Conservation (phyloP, 2,888 invertebrate species). For the Petrolisthes manimaculis region DNA sequence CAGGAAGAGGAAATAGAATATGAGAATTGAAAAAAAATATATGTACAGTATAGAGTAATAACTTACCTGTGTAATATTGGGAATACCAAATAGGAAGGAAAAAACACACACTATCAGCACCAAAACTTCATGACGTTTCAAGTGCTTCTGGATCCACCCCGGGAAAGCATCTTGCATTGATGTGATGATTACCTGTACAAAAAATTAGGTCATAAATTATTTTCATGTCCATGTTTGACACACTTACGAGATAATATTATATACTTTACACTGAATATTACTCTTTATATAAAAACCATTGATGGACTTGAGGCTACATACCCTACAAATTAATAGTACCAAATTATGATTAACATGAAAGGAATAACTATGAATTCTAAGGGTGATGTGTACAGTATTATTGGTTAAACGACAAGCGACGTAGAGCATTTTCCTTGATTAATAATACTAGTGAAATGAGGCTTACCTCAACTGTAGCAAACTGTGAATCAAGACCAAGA, state of each 20-base stretch:
- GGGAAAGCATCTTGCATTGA: conserved; percentile 94
- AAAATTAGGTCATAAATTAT: background rate
- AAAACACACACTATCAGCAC: conserved; percentile 86
- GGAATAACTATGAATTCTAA: no score
- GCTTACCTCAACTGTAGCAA: conserved; percentile 89
- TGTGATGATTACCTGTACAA: conserved; percentile 78
- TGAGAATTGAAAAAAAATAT: no score
- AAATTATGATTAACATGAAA: no score
- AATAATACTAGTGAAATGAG: no score
- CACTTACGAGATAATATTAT: background rate
- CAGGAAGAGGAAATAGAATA: no score
- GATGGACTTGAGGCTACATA: no score
- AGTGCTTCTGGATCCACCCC: conserved; percentile 83
- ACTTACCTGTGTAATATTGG: conserved; percentile 85
- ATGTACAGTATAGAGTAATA: no score
- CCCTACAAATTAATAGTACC: no score
- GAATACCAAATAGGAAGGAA: conserved; percentile 86
- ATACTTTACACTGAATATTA: background rate
- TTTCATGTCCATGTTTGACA: background rate
- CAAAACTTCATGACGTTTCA: conserved; percentile 88
- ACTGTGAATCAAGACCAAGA: conserved; percentile 87
- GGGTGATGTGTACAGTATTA: no score
- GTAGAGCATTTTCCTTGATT: no score
- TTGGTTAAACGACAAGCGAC: no score
- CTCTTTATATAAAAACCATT: background rate